Evolutionary conservation across 1,140 invertebrate genomes (phyloP).

Genomic region (Drosophila seguyi): DNA sequence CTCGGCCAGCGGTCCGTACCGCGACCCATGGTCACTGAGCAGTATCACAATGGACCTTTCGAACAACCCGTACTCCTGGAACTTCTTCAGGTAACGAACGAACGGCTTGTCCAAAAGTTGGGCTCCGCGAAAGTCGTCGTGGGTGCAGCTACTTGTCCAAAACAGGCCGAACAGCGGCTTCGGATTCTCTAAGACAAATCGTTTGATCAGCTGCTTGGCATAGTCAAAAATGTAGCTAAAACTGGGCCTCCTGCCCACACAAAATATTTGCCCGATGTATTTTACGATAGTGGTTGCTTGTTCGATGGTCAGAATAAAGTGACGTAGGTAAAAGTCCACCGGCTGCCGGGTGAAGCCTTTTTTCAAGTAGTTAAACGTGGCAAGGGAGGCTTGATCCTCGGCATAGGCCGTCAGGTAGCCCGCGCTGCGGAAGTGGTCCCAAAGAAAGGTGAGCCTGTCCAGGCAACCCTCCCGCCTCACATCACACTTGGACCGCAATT

Average conservation of each 20-base stretch:
- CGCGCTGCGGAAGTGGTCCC: conserved; percentile 90
- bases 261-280: conserved; percentile 50
- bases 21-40: conserved; percentile 95
- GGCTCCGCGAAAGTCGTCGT: conserved; percentile 89
- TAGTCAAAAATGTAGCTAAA: conserved; percentile 87
- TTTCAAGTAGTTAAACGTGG: conserved; percentile 92
- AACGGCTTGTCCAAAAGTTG: conserved; percentile 88
- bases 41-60: conserved; percentile 91
- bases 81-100: conserved; percentile 86
- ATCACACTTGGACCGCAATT: conserved; percentile 85
- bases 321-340: conserved; percentile 92
- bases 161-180: conserved; percentile 90
- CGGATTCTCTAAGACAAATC: conserved; percentile 85
- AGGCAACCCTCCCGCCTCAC: conserved; percentile 85
- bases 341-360: conserved; percentile 91
- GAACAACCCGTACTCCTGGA: conserved; percentile 87
- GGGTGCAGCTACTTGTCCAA: conserved; percentile 92
- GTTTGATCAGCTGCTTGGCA: conserved; percentile 86
- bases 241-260: conserved; percentile 87
- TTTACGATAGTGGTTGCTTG: neutral
- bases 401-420: conserved; percentile 92
- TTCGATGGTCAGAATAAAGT: conserved; percentile 89
- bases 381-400: conserved; percentile 90
- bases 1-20: conserved; percentile 91
- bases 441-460: conserved; percentile 90